These are phyloP conservation scores for Enhydra lutris DNA, from an alignment of 2,113 vertebrate species.

Conservation along the genomic window DNA sequence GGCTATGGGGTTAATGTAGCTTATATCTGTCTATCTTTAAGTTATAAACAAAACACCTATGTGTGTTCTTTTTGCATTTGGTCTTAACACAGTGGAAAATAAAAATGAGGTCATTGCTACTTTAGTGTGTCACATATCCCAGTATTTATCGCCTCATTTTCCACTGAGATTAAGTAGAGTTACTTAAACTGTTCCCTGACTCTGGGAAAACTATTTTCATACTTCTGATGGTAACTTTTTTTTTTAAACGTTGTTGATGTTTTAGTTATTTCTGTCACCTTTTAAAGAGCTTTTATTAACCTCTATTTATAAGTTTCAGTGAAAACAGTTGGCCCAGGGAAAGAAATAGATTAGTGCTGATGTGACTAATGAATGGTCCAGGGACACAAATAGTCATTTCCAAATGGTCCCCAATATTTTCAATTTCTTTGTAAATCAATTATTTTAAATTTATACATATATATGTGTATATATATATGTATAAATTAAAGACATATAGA, in stretches of 20 bases:
- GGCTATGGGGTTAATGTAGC: not conserved
- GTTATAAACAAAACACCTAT: not conserved
- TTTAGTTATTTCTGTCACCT: slow-evolving; percentile 7
- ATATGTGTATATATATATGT: not conserved
- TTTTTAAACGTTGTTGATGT: not conserved
- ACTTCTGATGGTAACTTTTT: not conserved
- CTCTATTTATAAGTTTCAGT: slow-evolving; percentile 3
- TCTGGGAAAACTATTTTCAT: not conserved
- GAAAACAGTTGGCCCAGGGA: not conserved
- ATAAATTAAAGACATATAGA: not conserved
- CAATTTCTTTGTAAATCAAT: slow-evolving; percentile 1
- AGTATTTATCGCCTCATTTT: not conserved
- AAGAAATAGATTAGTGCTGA: slow-evolving; percentile 24
- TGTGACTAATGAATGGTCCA: not conserved
- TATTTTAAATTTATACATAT: not conserved
- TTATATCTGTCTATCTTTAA: not conserved
- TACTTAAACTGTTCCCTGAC: not conserved
- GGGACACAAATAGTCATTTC: not conserved
- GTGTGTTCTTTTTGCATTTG: not conserved
- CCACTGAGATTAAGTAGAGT: not conserved
- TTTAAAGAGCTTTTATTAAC: not conserved
- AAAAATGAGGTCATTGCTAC: not conserved
- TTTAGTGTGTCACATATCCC: not conserved
- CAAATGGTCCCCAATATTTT: not conserved
- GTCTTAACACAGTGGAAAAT: not conserved